phyloP scores from a whole-genome alignment of 2,888 invertebrate genomes.

The Pseudeuparius sepicola region DNA sequence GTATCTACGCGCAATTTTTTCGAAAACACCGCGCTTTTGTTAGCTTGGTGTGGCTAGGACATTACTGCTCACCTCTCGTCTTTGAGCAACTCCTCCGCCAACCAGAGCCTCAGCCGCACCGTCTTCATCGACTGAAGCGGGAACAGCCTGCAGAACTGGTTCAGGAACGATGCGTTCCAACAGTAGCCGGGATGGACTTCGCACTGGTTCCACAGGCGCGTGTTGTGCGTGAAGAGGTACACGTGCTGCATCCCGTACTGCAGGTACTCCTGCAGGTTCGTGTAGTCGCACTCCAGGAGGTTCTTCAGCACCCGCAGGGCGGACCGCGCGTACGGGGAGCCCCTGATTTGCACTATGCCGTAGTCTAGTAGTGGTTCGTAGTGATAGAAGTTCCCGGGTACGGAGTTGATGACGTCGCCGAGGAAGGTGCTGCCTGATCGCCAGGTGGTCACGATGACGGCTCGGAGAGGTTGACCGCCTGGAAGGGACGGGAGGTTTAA shows the following conservation, averaged over 20 bases:
- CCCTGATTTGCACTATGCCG: conserved; percentile 72
- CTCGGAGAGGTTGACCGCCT: conserved; percentile 65
- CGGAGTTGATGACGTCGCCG: conserved; percentile 72
- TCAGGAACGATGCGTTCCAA: conserved; percentile 60
- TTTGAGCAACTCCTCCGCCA: conserved; percentile 60
- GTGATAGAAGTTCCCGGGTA: conserved; percentile 82
- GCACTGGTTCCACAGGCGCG: conserved; percentile 75
- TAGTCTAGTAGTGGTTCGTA: conserved; percentile 81
- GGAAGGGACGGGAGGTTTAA: no score
- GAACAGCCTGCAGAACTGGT: conserved; percentile 70
- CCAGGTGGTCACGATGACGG: conserved; percentile 80
- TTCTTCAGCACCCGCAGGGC: conserved; percentile 60
- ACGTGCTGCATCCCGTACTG: conserved; percentile 65
- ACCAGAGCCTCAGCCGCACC: conserved; percentile 63
- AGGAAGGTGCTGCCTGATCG: conserved; percentile 84
- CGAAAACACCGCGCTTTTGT: no score
- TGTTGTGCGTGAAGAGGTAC: conserved; percentile 78
- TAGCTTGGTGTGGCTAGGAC: neutral
- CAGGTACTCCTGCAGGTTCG: conserved; percentile 64
- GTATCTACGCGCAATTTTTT: no score
- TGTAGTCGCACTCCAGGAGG: conserved; percentile 68
- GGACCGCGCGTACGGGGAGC: conserved; percentile 55
- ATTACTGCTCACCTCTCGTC: conserved; percentile 54
- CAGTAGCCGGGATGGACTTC: conserved; percentile 54
- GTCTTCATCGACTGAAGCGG: conserved; percentile 86